Base-by-base conservation (phyloP, 2,797 vertebrate species). In the Gastrophryne carolinensis region DNA sequence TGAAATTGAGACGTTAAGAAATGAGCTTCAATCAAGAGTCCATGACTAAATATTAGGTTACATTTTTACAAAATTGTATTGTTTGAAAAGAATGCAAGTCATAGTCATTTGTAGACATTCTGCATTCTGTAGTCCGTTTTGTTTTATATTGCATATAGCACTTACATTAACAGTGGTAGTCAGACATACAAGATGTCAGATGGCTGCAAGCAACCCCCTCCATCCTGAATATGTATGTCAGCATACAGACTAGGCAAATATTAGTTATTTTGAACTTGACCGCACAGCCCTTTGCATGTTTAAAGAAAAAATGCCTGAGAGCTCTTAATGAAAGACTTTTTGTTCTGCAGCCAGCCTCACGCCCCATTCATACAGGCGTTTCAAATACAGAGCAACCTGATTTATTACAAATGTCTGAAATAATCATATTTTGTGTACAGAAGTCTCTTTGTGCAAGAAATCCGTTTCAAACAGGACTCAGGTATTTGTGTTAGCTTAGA, bases 321-420 rank as follows among this genome's bases (percentile, higher is more conserved):
- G 86, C 89, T 85, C 83, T 82, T 80, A 84, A 75, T 67, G 83
- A 90, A 89, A 86, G 82, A 79, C 84, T 80, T 86, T 84, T 85
- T 82, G 84, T 85, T 84, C 79, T 78, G 77, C 81, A 75, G 75
- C 68, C 0, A 0, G 39, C 81, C 82, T 67, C 73, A 83, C 39
- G 74, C 83, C 71, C 72, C 86, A 87, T 81, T 39, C 79, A 69
- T 79, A 82, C 62, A 78, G 87, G 88, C 87, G 74, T 84, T 83
- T 81, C 61, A 47, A 84, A 83, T 83, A 79, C 80, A 67, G 79
- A 81, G 78, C 26, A 19, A 83, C 19, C 47, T 89, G 86, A 89
- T 82, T 90, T 88, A 88, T 87, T 88, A 79, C 81, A 83, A 82
- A 85, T 79, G 86, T 85, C 87, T 87, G 87, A 88, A 92, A 88